Evolutionary conservation across 2,113 vertebrate genomes (phyloP).

Genomic region (Cygnus buccinator): DNA sequence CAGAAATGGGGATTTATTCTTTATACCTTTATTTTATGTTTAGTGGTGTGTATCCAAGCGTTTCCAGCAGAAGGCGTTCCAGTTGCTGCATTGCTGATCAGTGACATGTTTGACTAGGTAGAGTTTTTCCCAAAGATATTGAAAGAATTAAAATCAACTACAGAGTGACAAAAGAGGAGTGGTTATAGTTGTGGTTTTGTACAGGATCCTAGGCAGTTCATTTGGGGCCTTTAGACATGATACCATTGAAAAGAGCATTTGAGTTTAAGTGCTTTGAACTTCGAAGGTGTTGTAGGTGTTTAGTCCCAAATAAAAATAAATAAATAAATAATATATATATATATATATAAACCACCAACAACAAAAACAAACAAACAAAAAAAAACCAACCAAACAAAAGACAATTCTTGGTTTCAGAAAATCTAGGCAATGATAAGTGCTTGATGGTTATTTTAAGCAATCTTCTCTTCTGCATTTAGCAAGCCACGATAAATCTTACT

Average conservation of each 20-base stretch:
- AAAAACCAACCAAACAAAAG: not conserved
- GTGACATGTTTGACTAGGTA: not conserved
- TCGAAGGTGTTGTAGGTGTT: not conserved
- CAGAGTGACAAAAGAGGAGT: not conserved
- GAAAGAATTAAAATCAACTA: not conserved
- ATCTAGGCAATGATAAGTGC: not conserved
- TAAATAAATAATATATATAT: too few species aligned
- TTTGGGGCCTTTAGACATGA: not conserved
- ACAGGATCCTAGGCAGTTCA: not conserved
- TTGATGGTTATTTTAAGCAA: slow-evolving; percentile 12
- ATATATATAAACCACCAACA: too few species aligned
- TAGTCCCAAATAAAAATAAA: not conserved
- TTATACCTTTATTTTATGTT: not conserved
- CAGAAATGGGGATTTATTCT: not conserved
- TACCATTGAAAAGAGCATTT: not conserved
- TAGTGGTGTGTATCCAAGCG: accelerated
- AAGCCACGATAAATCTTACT: not conserved
- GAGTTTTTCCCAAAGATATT: not conserved
- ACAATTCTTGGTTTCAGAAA: not conserved
- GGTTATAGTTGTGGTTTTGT: not conserved
- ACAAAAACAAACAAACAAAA: too few species aligned
- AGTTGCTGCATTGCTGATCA: not conserved
- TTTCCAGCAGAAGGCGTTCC: not conserved
- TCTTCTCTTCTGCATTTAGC: not conserved
- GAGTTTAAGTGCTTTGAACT: not conserved